Percentiles rank a stretch among this genome's conserved stretches.
phyloP scores from a whole-genome alignment of 1,140 invertebrate species.

The Brachionus calyciflorus region DNA sequence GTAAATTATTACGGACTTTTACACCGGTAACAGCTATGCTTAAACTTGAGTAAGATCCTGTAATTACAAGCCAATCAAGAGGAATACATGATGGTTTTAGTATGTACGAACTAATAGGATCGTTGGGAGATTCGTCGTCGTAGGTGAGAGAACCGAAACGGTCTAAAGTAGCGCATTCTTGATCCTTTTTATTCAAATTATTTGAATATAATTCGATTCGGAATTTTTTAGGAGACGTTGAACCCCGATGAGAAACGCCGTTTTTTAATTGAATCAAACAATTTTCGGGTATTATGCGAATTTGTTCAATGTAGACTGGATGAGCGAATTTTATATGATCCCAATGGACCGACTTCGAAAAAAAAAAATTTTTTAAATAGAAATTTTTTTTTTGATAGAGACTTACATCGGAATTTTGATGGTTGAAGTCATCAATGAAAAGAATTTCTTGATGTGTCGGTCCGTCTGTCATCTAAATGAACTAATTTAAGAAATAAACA shows the following conservation, averaged over 20 bases:
- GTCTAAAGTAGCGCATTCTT: neutral
- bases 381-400: neutral
- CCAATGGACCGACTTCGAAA: neutral
- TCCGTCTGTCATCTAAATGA: constrained; percentile 31
- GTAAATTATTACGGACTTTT: neutral
- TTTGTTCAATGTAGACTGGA: constrained; percentile 11
- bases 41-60: neutral
- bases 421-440: constrained; percentile 7
- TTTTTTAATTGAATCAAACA: neutral
- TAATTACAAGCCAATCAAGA: constrained; percentile 23
- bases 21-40: neutral
- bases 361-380: neutral
- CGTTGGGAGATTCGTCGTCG: neutral
- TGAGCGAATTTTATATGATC: constrained; percentile 45
- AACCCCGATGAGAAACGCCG: neutral
- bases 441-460: constrained; percentile 6
- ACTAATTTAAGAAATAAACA: too few relatives aligned
- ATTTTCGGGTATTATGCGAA: constrained; percentile 36
- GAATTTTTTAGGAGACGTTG: constrained; percentile 9
- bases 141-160: neutral
- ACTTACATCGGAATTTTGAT: neutral
- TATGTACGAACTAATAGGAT: neutral
- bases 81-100: neutral
- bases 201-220: constrained; percentile 22
- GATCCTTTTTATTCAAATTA: constrained; percentile 12